A percentile compares a stretch with the other conserved stretches of the same genome.
Conservation (phyloP, 2,113 vertebrate species). For the Cololabis saira region DNA sequence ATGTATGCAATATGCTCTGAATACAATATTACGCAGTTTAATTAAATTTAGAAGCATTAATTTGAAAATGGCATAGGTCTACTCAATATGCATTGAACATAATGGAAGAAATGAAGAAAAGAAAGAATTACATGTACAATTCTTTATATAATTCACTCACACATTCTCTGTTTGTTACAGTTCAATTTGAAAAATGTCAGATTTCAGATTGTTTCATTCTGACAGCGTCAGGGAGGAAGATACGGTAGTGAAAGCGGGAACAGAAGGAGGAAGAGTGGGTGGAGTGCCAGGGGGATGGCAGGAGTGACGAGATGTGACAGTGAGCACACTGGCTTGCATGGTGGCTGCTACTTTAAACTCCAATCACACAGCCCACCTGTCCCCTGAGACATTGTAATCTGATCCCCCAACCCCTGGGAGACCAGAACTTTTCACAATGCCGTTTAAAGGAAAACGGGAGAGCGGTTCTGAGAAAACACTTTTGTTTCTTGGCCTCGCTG, state of each 20-base stretch:
- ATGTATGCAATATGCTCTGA: constrained; percentile 27
- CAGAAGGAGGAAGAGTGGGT: constrained; percentile 13
- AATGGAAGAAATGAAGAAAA: constrained; percentile 32
- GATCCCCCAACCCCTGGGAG: constrained; percentile 57
- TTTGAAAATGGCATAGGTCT: constrained; percentile 27
- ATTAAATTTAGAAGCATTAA: constrained; percentile 46
- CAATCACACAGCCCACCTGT: constrained; percentile 71
- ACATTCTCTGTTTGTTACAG: constrained; percentile 8
- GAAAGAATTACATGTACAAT: not conserved
- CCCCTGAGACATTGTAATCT: constrained; percentile 76
- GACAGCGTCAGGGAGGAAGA: constrained; percentile 1
- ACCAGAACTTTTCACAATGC: constrained; percentile 27
- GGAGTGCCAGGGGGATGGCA: constrained; percentile 56
- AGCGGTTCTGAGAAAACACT: constrained; percentile 4
- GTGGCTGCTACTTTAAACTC: constrained; percentile 78
- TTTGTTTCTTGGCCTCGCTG: constrained; percentile 48
- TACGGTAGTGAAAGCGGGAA: not conserved
- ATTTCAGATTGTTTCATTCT: constrained; percentile 52
- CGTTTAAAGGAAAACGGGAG: constrained; percentile 20
- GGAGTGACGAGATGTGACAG: constrained; percentile 78
- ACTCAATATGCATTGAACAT: constrained; percentile 35
- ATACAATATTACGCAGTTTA: constrained; percentile 36
- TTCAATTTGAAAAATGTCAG: constrained; percentile 20
- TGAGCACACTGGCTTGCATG: constrained; percentile 73
- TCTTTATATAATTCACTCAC: constrained; percentile 7